A percentile compares a stretch with the other conserved stretches of the same genome.
Conservation (phyloP, 2,888 invertebrate genomes). For the Drosophila peninsularis region DNA sequence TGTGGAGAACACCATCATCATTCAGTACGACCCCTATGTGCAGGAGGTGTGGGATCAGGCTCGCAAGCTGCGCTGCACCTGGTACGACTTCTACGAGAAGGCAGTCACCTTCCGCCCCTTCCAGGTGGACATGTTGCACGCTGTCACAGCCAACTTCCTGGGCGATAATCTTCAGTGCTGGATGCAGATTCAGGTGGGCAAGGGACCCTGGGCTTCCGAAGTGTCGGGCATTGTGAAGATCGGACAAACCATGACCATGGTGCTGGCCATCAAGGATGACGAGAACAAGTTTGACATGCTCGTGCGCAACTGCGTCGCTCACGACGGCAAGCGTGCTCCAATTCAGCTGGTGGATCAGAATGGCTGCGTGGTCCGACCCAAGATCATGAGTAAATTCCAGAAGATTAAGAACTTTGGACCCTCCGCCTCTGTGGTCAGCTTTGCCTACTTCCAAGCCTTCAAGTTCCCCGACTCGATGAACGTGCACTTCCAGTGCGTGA, state of each 20-base stretch:
- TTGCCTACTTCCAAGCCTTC: conserved; percentile 98
- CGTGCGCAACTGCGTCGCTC: conserved; percentile 96
- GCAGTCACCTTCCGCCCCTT: conserved; percentile 97
- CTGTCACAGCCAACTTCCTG: conserved; percentile 97
- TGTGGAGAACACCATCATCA: conserved; percentile 97
- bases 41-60: conserved; percentile 98
- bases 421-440: conserved; percentile 96
- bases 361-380: conserved; percentile 96
- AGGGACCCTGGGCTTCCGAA: conserved; percentile 98
- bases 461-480: conserved; percentile 99
- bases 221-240: conserved; percentile 98
- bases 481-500: conserved; percentile 98
- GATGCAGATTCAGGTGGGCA: conserved; percentile 99
- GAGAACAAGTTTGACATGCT: conserved; percentile 98
- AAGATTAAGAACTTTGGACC: conserved; percentile 98
- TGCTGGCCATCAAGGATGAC: conserved; percentile 96
- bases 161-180: conserved; percentile 98
- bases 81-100: conserved; percentile 98
- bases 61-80: conserved; percentile 95
- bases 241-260: conserved; percentile 98
- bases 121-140: conserved; percentile 98
- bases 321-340: conserved; percentile 96
- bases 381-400: conserved; percentile 98
- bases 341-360: conserved; percentile 97
- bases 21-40: conserved; percentile 97